Conservation (phyloP, 23 tunicate genomes). For the Corella eumyota region DNA sequence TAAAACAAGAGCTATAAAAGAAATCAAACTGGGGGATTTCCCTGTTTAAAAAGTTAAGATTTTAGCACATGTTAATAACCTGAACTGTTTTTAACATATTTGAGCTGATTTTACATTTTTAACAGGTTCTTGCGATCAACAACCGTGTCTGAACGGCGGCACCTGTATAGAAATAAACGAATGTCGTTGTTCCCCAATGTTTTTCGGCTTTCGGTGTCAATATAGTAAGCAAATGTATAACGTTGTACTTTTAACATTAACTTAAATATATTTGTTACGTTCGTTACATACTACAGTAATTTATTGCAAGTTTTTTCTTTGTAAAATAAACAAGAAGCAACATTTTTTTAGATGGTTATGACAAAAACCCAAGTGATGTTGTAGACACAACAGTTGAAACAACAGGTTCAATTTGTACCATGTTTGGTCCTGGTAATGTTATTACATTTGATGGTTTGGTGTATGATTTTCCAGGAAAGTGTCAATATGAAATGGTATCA, state of each 20-base stretch:
- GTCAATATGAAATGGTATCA: constrained; percentile 64
- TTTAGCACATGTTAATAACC: not conserved
- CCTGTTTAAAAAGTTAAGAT: no score
- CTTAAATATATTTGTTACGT: not conserved
- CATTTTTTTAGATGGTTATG: not conserved
- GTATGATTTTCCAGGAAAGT: constrained; percentile 45
- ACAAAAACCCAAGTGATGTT: not conserved
- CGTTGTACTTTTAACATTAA: not conserved
- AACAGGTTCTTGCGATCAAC: not conserved
- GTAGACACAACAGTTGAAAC: not conserved
- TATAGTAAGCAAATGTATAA: constrained; percentile 16
- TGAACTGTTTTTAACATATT: not conserved
- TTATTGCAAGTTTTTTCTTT: constrained; percentile 2
- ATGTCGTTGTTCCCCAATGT: constrained; percentile 3
- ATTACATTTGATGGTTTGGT: constrained; percentile 41
- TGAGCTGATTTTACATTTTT: no score
- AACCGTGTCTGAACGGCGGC: constrained; percentile 17
- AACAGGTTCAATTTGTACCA: constrained; percentile 15
- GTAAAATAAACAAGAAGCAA: not conserved
- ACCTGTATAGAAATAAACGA: constrained; percentile 7
- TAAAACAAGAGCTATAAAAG: no score
- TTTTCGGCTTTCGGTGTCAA: constrained; percentile 10
- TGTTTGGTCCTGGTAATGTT: constrained; percentile 62
- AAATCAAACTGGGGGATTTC: no score
- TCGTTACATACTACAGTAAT: no score